Base-by-base conservation (phyloP, 1,140 invertebrate genomes). In the Riptortus pedestris region DNA sequence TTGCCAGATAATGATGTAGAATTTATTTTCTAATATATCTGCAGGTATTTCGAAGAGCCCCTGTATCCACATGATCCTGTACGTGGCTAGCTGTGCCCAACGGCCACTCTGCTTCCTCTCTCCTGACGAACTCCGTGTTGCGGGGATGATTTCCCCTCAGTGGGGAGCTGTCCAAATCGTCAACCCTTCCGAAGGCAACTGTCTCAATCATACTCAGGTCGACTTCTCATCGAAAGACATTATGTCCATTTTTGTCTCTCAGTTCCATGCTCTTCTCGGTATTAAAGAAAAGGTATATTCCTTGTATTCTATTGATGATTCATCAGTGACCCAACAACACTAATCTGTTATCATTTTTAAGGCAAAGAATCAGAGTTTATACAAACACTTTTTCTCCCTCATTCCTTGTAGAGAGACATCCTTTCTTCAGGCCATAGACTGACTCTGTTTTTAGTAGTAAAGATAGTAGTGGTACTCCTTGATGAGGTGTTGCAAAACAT, bases 91-190 rank as follows among this genome's bases (percentile, higher is more conserved):
- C 1, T 89, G 88, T 70, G 76, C 81, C 26, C 77, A 79, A 47
- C 78, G 83, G n/a, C 91, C 91, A 0, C 72, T 95, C 11, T 79
- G 84, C 69, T 87, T 93, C 67, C 81, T 84, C 67, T 78, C 80
- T n/a, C 73, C 72, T 22, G 73, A 74, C 45, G 67, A 67, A 11
- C 69, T 71, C 60, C 67, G 67, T 65, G 72, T 81, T 14, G 86
- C 89, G 76, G 82, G 87, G 0, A 91, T 93, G 72, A 80, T 95
- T 64, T 92, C 91, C 14, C 89, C 92, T 4, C 81, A 90, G 64
- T 98, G 94, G 94, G 94, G 94, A 64, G 92, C 84, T n/a, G 83
- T 91, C 38, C 81, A 85, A 45, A 80, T 87, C 43, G 79, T 81
- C 14, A 90, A 85, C 75, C 83, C n/a, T n/a, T 76, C 81, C 1